A percentile compares a stretch with the other conserved stretches of the same genome.
Conservation (phyloP, 2,888 invertebrate species). For the Caenorhabditis imperialis region DNA sequence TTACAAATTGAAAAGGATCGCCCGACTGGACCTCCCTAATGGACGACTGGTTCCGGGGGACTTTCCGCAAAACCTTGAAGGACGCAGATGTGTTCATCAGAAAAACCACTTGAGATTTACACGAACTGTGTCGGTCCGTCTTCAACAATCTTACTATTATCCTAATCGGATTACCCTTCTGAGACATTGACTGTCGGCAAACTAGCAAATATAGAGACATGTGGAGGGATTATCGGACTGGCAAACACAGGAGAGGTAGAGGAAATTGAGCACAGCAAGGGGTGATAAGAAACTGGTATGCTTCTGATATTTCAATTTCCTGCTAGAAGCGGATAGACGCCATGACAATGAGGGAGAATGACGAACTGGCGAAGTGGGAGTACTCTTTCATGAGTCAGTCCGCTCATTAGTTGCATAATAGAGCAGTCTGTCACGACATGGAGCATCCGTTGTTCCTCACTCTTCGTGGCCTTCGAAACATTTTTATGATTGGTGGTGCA, state of each 20-base stretch:
- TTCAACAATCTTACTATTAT: constrained; percentile 49
- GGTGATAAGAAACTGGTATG: background rate
- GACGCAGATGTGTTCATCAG: constrained; percentile 18
- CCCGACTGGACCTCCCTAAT: too few relatives aligned
- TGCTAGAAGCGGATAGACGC: constrained; percentile 12
- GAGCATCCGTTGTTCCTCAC: constrained; percentile 43
- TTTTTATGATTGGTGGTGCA: constrained; percentile 35
- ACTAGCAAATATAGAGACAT: constrained; percentile 27
- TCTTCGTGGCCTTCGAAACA: constrained; percentile 10
- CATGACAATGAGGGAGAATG: background rate
- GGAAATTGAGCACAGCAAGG: constrained; percentile 22
- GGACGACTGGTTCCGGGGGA: too few relatives aligned
- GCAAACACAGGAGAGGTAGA: constrained; percentile 26
- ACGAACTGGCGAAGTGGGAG: constrained; percentile 29
- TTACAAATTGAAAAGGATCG: too few relatives aligned
- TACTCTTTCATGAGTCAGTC: constrained; percentile 31
- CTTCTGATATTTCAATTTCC: constrained; percentile 16
- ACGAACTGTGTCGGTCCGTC: constrained; percentile 26
- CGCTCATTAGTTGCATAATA: constrained; percentile 52
- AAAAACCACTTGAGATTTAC: constrained; percentile 27
- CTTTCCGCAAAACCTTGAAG: too few relatives aligned
- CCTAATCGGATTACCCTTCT: constrained; percentile 41
- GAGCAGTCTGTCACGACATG: constrained; percentile 52
- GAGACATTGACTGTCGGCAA: constrained; percentile 47
- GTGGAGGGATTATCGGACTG: constrained; percentile 33